These are phyloP conservation scores for Heliangelus exortis DNA, from an alignment of 2,797 vertebrate species.

Conservation along the genomic window DNA sequence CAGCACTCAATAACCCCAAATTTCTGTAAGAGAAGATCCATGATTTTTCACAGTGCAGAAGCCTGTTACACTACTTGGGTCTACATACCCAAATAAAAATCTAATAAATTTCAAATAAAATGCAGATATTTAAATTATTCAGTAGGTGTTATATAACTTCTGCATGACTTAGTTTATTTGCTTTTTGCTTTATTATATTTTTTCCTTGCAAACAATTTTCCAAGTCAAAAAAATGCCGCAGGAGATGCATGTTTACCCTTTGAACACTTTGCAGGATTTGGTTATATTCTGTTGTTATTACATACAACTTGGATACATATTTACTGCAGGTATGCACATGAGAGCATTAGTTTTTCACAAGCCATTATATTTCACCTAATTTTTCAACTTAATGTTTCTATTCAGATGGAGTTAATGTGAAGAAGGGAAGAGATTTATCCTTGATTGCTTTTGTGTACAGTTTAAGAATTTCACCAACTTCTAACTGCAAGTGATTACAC, in stretches of 20 bases:
- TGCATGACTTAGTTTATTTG: not conserved
- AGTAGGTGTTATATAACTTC: not conserved
- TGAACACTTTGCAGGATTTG: not conserved
- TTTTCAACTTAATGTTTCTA: not conserved
- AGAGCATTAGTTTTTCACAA: not conserved
- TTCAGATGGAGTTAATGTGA: not conserved
- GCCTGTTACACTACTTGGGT: not conserved
- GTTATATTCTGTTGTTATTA: not conserved
- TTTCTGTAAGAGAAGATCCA: not conserved
- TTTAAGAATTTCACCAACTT: not conserved
- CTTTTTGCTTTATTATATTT: not conserved
- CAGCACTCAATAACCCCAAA: not conserved
- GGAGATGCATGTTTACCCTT: not conserved
- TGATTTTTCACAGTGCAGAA: not conserved
- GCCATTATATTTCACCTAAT: not conserved
- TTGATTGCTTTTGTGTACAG: not conserved
- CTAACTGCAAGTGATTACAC: not conserved
- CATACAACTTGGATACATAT: not conserved
- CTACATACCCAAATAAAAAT: not conserved
- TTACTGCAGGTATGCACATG: not conserved
- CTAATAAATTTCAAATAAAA: not conserved
- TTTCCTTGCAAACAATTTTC: not conserved
- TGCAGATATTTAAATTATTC: not conserved
- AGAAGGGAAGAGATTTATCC: not conserved
- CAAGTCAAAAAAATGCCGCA: not conserved